These are phyloP conservation scores for Caenorhabditis remanei DNA, from an alignment of 1,140 invertebrate species.

Conservation along the genomic window DNA sequence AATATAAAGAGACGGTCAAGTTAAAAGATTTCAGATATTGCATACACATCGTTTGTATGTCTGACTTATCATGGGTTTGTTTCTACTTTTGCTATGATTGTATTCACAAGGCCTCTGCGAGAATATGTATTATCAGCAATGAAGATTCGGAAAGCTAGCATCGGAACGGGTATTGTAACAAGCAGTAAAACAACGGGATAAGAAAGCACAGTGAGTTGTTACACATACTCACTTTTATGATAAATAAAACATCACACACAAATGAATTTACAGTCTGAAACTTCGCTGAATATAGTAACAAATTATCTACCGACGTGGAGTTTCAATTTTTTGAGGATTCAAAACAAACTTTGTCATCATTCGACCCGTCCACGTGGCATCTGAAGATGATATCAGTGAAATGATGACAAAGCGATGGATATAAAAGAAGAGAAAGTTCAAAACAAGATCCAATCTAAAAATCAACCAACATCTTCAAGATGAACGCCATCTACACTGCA, in stretches of 20 bases:
- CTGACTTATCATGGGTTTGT: background rate
- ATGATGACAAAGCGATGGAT: slow-evolving; percentile 1
- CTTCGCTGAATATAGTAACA: no score
- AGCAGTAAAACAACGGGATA: background rate
- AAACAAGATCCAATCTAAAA: background rate
- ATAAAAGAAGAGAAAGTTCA: background rate
- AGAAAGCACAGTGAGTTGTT: background rate
- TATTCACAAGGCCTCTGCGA: background rate
- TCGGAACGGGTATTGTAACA: background rate
- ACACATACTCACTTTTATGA: no score
- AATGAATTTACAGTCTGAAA: no score
- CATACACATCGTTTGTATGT: background rate
- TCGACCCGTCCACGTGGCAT: no score
- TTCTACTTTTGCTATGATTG: background rate
- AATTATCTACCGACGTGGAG: no score
- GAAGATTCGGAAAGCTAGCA: background rate
- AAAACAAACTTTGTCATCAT: no score
- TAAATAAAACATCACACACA: no score
- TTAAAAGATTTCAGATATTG: background rate
- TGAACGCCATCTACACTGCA: slow-evolving; percentile 26
- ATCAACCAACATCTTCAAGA: background rate
- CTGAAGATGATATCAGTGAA: background rate
- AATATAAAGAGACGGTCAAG: no score
- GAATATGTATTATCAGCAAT: background rate
- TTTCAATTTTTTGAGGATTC: no score